Conservation (phyloP, 2,113 vertebrate genomes). For the Candoia aspera region DNA sequence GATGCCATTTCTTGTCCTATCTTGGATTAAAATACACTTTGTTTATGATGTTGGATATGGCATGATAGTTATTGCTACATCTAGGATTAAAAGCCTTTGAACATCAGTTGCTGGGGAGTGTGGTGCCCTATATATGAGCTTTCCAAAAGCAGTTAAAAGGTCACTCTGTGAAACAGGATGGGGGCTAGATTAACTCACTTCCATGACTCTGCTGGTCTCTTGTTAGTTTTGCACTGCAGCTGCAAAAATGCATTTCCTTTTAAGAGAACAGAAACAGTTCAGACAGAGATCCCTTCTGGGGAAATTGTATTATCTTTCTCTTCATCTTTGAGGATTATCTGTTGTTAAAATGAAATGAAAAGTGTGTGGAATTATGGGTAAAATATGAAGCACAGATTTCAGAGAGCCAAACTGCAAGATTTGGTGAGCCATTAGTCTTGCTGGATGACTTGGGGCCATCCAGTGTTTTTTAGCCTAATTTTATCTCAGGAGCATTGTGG, state of each 20-base stretch:
- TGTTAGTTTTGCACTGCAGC: neutral
- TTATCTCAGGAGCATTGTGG: neutral
- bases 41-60: neutral
- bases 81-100: neutral
- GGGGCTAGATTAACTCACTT: neutral
- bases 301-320: neutral
- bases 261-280: neutral
- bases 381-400: neutral
- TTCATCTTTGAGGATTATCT: neutral
- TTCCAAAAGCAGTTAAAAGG: neutral
- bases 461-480: neutral
- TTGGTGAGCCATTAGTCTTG: neutral
- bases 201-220: neutral
- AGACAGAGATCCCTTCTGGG: neutral
- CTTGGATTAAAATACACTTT: neutral
- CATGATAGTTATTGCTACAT: neutral
- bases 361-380: neutral
- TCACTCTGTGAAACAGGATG: neutral
- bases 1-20: neutral
- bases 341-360: neutral
- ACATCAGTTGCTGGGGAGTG: neutral
- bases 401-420: neutral
- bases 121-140: neutral
- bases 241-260: neutral
- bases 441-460: neutral